phyloP scores from a whole-genome alignment of 1,140 invertebrate species.

The Mylabris phalerata region DNA sequence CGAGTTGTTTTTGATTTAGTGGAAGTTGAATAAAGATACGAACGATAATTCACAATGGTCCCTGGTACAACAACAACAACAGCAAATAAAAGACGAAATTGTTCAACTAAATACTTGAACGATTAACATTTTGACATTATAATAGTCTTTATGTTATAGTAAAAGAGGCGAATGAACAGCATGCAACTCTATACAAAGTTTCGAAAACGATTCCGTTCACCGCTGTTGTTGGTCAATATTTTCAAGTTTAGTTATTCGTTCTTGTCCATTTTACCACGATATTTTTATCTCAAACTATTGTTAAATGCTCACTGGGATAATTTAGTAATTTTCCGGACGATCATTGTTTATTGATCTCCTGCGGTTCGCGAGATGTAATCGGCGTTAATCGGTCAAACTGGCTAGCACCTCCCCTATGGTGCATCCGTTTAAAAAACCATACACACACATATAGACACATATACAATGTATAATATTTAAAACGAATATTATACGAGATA shows the following conservation, averaged over 20 bases:
- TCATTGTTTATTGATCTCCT: slow-evolving; percentile 37
- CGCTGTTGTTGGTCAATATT: no score
- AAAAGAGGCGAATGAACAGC: slow-evolving; percentile 5
- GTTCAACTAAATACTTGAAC: slow-evolving; percentile 19
- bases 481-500: slow-evolving; percentile 22
- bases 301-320: slow-evolving; percentile 29
- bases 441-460: not conserved
- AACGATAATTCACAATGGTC: slow-evolving; percentile 17
- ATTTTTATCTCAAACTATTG: slow-evolving; percentile 27
- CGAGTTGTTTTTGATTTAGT: not conserved
- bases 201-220: no score
- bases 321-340: slow-evolving; percentile 33
- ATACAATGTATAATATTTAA: slow-evolving; percentile 10
- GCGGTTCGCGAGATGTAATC: slow-evolving; percentile 33
- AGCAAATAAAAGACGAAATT: slow-evolving; percentile 3
- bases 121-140: slow-evolving; percentile 29
- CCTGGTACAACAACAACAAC: slow-evolving; percentile 3
- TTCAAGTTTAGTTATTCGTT: not conserved
- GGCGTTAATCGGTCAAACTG: slow-evolving; percentile 32
- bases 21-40: slow-evolving; percentile 9
- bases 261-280: slow-evolving; percentile 22
- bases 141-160: slow-evolving; percentile 12
- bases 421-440: slow-evolving; percentile 20
- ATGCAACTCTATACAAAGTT: slow-evolving; percentile 10
- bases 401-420: slow-evolving; percentile 33